A percentile compares a stretch with the other conserved stretches of the same genome.
These are phyloP conservation scores for Ceyx erithaca DNA, from an alignment of 2,797 vertebrate genomes.

Conservation along the genomic window DNA sequence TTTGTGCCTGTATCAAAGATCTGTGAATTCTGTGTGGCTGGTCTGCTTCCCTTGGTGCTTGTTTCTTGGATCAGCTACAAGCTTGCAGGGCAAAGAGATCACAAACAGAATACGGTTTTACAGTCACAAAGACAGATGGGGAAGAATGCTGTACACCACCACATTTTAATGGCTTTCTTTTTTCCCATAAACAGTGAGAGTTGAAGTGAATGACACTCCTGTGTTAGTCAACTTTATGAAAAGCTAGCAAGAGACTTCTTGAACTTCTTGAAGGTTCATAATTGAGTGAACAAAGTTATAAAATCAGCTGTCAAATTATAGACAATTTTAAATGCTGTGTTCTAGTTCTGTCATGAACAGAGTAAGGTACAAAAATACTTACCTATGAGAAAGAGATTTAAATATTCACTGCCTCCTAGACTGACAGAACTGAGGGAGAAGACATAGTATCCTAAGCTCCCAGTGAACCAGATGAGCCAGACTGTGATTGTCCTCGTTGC, in stretches of 20 bases:
- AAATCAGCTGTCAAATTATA: background rate
- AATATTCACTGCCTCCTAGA: conserved; percentile 89
- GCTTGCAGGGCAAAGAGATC: background rate
- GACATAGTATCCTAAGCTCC: conserved; percentile 92
- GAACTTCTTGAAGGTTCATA: background rate
- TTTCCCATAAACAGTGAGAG: background rate
- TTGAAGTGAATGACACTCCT: background rate
- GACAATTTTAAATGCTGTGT: background rate
- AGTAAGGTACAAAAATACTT: conserved; percentile 68
- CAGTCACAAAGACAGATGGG: background rate
- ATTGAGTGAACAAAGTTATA: background rate
- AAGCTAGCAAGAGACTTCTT: background rate
- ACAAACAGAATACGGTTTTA: background rate
- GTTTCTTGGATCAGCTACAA: background rate
- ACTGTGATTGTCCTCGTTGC: conserved; percentile 86
- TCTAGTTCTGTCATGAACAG: conserved; percentile 25
- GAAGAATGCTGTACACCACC: background rate
- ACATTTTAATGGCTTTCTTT: background rate
- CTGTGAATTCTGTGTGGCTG: background rate
- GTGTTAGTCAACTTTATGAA: background rate
- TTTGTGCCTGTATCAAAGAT: background rate
- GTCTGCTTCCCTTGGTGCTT: background rate
- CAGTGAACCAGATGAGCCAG: conserved; percentile 95
- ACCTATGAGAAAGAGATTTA: conserved; percentile 94
- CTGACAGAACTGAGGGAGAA: conserved; percentile 91